These are phyloP conservation scores for Mycetomoellerius zeteki DNA, from an alignment of 1,140 invertebrate species.

Conservation along the genomic window DNA sequence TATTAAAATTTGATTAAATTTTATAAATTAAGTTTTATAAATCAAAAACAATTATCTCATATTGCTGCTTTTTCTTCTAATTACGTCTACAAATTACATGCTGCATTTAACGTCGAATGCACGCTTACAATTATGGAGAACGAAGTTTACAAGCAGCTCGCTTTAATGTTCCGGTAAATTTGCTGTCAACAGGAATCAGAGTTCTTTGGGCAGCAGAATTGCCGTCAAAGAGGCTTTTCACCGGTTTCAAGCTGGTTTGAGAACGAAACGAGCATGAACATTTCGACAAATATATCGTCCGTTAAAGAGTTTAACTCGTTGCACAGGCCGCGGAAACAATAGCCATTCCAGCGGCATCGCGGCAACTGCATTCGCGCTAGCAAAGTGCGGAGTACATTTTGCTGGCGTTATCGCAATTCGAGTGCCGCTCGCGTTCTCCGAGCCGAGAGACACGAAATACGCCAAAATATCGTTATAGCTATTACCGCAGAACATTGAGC, in stretches of 20 bases:
- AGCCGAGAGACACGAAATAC: constrained; percentile 34
- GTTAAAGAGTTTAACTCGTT: constrained; percentile 52
- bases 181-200: constrained; percentile 27
- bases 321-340: constrained; percentile 30
- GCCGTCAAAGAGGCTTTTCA: neutral
- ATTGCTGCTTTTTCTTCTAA: neutral
- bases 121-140: constrained; percentile 7
- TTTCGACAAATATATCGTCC: constrained; percentile 45
- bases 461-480: constrained; percentile 57
- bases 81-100: neutral
- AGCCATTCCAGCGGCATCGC: neutral
- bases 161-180: neutral
- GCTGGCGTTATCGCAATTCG: constrained; percentile 19
- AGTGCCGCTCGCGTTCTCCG: neutral
- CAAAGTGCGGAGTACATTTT: constrained; percentile 20
- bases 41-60: neutral
- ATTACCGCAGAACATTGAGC: constrained; percentile 42
- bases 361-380: constrained; percentile 9
- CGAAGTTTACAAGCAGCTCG: neutral
- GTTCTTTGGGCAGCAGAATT: neutral
- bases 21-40: neutral
- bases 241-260: neutral
- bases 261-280: constrained; percentile 19
- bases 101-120: neutral
- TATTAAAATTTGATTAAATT: neutral